phyloP scores from a whole-genome alignment of 2,113 vertebrate genomes.

The Hemichromis elongatus region DNA sequence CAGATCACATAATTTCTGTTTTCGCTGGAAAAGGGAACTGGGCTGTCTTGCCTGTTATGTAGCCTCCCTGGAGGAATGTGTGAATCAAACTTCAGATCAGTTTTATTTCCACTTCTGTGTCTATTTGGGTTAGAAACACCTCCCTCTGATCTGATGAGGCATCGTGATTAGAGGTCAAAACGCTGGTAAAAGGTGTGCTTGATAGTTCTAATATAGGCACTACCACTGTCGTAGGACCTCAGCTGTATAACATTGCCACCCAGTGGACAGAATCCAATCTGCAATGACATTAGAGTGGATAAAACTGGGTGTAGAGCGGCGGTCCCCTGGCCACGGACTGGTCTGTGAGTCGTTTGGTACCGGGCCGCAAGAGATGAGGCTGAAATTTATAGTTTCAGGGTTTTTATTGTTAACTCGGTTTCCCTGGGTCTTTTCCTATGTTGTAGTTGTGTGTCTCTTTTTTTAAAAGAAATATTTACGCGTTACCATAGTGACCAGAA shows the following conservation, averaged over 20 bases:
- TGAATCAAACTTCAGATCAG: background rate
- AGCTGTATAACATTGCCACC: constrained; percentile 24
- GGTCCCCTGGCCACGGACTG: too few species aligned
- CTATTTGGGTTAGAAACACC: background rate
- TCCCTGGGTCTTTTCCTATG: too few species aligned
- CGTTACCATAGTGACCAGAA: too few species aligned
- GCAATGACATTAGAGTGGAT: background rate
- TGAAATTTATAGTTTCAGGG: too few species aligned
- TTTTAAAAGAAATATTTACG: too few species aligned
- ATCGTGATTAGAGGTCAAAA: background rate
- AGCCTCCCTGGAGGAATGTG: background rate
- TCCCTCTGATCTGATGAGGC: background rate
- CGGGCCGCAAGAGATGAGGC: too few species aligned
- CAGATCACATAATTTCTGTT: background rate
- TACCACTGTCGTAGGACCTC: background rate
- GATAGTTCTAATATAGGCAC: background rate
- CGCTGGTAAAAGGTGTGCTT: background rate
- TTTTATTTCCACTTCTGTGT: background rate
- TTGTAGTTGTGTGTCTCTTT: too few species aligned
- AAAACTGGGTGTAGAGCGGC: background rate
- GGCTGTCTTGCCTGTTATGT: background rate
- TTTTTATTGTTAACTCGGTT: too few species aligned
- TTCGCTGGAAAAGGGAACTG: background rate
- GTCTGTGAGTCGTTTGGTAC: too few species aligned
- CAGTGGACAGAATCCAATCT: constrained; percentile 19